A percentile compares a stretch with the other conserved stretches of the same genome.
Conservation (phyloP, 30 jellyfish, hydroid and myxozoan species). For the Nemopilema nomurai region DNA sequence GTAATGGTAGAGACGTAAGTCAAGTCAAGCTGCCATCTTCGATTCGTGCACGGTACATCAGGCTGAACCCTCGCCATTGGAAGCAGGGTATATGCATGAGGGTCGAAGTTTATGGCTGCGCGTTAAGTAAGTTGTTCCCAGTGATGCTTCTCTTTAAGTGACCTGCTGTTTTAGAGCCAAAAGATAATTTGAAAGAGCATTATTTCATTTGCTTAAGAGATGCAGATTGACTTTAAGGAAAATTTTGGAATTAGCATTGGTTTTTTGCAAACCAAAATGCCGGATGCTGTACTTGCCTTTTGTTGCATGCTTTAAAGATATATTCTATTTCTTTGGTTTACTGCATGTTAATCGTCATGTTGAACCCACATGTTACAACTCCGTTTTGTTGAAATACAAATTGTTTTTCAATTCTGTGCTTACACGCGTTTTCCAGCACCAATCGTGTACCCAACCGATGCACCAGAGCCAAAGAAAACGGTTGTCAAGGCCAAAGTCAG, state of each 20-base stretch:
- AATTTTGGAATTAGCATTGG: not conserved
- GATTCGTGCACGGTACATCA: conserved; percentile 76
- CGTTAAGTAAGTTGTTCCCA: conserved; percentile 61
- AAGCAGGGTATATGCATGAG: conserved; percentile 93
- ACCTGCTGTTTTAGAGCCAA: too few relatives aligned
- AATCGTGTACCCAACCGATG: conserved; percentile 62
- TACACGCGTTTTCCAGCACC: conserved; percentile 21
- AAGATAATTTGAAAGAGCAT: too few relatives aligned
- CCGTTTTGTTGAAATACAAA: too few relatives aligned
- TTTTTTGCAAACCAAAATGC: not conserved
- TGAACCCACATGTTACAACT: too few relatives aligned
- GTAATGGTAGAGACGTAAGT: conserved; percentile 52
- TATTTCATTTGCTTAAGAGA: too few relatives aligned
- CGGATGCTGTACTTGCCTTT: not conserved
- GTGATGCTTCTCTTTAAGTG: too few relatives aligned
- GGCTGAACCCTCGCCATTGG: conserved; percentile 88
- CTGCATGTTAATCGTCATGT: too few relatives aligned
- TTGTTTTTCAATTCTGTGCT: too few relatives aligned
- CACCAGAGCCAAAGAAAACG: conserved; percentile 62
- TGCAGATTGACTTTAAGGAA: too few relatives aligned
- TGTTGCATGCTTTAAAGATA: not conserved
- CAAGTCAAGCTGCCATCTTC: conserved; percentile 60
- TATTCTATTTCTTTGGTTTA: too few relatives aligned
- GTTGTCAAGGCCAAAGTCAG: conserved; percentile 41
- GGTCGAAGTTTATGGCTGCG: conserved; percentile 90